These are phyloP conservation scores for Caenorhabditis japonica DNA, from an alignment of 2,888 invertebrate genomes.

Conservation along the genomic window DNA sequence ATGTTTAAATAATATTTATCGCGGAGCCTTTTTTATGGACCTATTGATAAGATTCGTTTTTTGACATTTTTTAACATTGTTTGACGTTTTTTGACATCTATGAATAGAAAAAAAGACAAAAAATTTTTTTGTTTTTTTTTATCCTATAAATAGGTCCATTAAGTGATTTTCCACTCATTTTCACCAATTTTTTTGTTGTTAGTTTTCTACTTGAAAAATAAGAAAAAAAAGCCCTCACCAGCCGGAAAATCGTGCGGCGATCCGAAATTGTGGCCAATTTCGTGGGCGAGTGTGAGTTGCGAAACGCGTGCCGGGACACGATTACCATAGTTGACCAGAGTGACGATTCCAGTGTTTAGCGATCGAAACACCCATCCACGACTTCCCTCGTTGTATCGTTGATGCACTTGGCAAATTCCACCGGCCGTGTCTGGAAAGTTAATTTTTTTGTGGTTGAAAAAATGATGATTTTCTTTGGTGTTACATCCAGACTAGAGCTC, in stretches of 20 bases:
- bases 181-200: too few relatives aligned
- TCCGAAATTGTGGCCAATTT: constrained; percentile 99
- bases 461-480: neutral
- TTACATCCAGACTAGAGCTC: too few relatives aligned
- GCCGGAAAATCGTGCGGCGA: constrained; percentile 82
- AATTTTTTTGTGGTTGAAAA: neutral
- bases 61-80: too few relatives aligned
- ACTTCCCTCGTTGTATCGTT: constrained; percentile 92
- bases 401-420: constrained; percentile 96
- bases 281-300: constrained; percentile 96
- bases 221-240: too few relatives aligned
- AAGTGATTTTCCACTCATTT: neutral
- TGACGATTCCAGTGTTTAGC: constrained; percentile 97
- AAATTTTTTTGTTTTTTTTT: too few relatives aligned
- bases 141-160: too few relatives aligned
- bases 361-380: constrained; percentile 93
- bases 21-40: neutral
- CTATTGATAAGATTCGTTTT: neutral
- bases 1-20: too few relatives aligned
- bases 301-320: constrained; percentile 97
- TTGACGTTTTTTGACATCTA: too few relatives aligned
- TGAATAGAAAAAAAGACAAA: too few relatives aligned
- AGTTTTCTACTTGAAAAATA: too few relatives aligned
- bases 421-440: constrained; percentile 88
- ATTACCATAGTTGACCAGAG: constrained; percentile 95